Evolutionary conservation across 2,888 invertebrate species (phyloP), one percentile per base, ranked within the genome.

Genomic region (Acrobasis repandana): DNA sequence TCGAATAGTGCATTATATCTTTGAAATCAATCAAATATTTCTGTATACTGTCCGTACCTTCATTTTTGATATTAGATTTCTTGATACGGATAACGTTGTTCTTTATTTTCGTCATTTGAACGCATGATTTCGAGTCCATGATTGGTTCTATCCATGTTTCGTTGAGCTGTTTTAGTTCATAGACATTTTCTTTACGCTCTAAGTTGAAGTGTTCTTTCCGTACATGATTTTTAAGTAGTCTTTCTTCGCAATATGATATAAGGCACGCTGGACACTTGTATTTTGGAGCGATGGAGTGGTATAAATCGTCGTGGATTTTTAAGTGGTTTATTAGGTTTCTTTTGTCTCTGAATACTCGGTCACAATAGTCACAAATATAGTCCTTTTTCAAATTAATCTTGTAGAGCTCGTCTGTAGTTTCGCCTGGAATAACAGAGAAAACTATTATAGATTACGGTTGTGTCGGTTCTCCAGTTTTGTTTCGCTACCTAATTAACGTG

Each of bases 131-230:
- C 0, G 80, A 71, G 49, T 82, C 75, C 3, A 73, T 68, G 0
- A 86, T 81, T 0, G 74, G 64, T 62, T 90, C 89, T 0, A 88
- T 69, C 89, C 89, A 90, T 0, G 83, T 83, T 1, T 88, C 88
- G n/a, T 88, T 88, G 0, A 79, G 33, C 0, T 71, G 65, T 60
- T 83, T 86, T 2, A 72, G 72, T 0, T 77, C 56, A 34, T 79
- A 67, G 0, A 48, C 48, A 0, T 76, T 67, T 10, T 74, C 67
- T 2, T 71, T 65, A 0, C 64, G 47, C 14, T 79, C 63, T 0
- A 81, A 65, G 51, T 87, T 86, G 15, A 80, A 83, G 63, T 89
- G 89, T 1, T 73, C 70, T 61, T 79, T 80, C 0, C 88, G 68
- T 34, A 86, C 82, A 60, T 89, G 88, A 34, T 85, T 76, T 60